phyloP scores from a whole-genome alignment of 1,140 invertebrate genomes.

The Pissodes strobi region DNA sequence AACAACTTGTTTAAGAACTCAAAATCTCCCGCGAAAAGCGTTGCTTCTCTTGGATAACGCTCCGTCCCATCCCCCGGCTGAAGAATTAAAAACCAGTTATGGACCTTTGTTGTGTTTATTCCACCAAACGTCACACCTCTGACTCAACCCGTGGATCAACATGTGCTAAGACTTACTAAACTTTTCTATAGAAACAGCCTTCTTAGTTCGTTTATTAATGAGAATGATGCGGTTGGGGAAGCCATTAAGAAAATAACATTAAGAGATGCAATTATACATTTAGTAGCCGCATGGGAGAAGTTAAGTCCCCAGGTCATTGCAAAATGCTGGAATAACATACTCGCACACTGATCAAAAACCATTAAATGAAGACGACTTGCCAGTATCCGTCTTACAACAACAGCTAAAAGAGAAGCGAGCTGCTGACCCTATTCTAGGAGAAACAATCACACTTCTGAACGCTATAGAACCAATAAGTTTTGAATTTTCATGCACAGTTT shows the following conservation, averaged over 20 bases:
- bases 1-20: not conserved
- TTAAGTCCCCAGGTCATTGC: slow-evolving; percentile 24
- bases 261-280: no score
- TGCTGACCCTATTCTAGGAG: no score
- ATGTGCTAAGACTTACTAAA: slow-evolving; percentile 38
- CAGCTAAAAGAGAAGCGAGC: no score
- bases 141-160: no score
- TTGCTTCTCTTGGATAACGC: slow-evolving; percentile 55
- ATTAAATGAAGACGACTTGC: slow-evolving; percentile 23
- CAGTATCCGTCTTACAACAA: slow-evolving; percentile 5
- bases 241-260: no score
- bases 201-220: slow-evolving; percentile 27
- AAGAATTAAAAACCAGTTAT: slow-evolving; percentile 54
- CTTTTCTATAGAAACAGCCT: slow-evolving; percentile 39
- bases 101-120: slow-evolving; percentile 54
- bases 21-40: slow-evolving; percentile 42
- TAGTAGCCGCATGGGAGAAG: no score
- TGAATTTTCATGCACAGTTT: not conserved
- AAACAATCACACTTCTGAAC: no score
- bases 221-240: slow-evolving; percentile 12
- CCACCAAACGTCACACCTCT: no score
- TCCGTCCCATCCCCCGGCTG: slow-evolving; percentile 51
- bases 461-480: no score
- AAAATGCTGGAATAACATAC: slow-evolving; percentile 37
- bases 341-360: slow-evolving; percentile 13